A percentile compares a stretch with the other conserved stretches of the same genome.
These are phyloP conservation scores for Drosophila watanabei DNA, from an alignment of 1,140 invertebrate species.

Conservation along the genomic window DNA sequence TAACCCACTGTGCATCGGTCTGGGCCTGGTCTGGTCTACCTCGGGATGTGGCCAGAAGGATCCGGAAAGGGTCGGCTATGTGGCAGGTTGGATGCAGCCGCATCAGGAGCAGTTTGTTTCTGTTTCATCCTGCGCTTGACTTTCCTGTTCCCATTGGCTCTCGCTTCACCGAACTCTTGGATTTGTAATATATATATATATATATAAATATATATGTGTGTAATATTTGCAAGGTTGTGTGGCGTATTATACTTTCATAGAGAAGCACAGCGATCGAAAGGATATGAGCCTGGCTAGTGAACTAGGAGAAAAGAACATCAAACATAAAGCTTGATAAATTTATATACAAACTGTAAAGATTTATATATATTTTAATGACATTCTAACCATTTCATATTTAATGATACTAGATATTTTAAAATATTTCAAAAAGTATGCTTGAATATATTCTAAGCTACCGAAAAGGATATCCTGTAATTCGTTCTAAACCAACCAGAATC, in stretches of 20 bases:
- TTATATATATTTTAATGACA: neutral
- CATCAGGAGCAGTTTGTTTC: conserved; percentile 64
- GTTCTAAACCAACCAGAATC: neutral
- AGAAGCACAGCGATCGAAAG: neutral
- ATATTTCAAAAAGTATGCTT: neutral
- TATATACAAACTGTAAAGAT: neutral
- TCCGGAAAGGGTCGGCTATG: conserved; percentile 20
- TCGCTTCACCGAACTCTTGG: conserved; percentile 39
- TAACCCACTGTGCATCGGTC: neutral
- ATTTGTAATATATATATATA: conserved; percentile 8
- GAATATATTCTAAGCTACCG: neutral
- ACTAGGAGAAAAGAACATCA: neutral
- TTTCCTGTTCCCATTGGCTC: conserved; percentile 48
- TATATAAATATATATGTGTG: neutral
- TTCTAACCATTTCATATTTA: neutral
- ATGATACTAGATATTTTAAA: too few relatives aligned
- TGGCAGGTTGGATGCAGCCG: conserved; percentile 39
- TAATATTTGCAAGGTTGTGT: neutral
- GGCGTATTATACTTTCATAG: conserved; percentile 32
- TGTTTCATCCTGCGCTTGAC: conserved; percentile 60
- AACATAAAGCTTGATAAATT: neutral
- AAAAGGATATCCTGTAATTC: neutral
- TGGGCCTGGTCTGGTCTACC: conserved; percentile 14
- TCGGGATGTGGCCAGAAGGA: conserved; percentile 9
- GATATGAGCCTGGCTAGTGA: neutral